A percentile compares a stretch with the other conserved stretches of the same genome.
Evolutionary conservation across 2,888 invertebrate species (phyloP).

Genomic region (Gryllus longicercus): DNA sequence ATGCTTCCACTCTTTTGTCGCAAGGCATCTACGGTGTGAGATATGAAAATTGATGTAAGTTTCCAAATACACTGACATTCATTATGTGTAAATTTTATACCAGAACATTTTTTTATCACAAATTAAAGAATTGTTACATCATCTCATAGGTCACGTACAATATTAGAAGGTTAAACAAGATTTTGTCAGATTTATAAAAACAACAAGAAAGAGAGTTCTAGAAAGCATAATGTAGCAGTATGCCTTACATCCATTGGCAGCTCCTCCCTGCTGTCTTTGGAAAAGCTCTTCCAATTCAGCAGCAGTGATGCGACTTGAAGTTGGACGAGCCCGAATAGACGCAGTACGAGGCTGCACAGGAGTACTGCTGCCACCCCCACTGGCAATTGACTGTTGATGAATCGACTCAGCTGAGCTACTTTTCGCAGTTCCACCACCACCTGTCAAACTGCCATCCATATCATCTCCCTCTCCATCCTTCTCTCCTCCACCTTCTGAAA

Average conservation of each 20-base stretch:
- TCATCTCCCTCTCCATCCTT: conserved; percentile 32
- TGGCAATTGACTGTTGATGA: conserved; percentile 54
- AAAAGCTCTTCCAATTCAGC: conserved; percentile 90
- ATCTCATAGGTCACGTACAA: too few species aligned
- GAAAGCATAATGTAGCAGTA: too few species aligned
- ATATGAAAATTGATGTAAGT: too few species aligned
- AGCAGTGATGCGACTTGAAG: conserved; percentile 83
- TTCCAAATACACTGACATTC: too few species aligned
- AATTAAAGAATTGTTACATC: too few species aligned
- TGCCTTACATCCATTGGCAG: conserved; percentile 42
- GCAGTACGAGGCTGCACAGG: conserved; percentile 72
- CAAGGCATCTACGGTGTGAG: too few species aligned
- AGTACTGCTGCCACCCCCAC: conserved; percentile 32
- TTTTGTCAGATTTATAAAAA: too few species aligned
- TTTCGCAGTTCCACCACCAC: conserved; percentile 66
- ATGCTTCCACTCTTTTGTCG: too few species aligned
- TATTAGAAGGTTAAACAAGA: too few species aligned
- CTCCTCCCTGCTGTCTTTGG: conserved; percentile 73
- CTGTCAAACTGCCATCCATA: conserved; percentile 69
- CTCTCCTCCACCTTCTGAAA: conserved; percentile 35
- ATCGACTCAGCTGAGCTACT: conserved; percentile 81
- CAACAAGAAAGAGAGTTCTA: too few species aligned
- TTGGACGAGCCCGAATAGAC: conserved; percentile 84
- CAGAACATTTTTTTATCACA: too few species aligned
- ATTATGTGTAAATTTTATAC: too few species aligned